A percentile compares a stretch with the other conserved stretches of the same genome.
Conservation (phyloP, 2,113 vertebrate genomes). For the Colaptes auratus region DNA sequence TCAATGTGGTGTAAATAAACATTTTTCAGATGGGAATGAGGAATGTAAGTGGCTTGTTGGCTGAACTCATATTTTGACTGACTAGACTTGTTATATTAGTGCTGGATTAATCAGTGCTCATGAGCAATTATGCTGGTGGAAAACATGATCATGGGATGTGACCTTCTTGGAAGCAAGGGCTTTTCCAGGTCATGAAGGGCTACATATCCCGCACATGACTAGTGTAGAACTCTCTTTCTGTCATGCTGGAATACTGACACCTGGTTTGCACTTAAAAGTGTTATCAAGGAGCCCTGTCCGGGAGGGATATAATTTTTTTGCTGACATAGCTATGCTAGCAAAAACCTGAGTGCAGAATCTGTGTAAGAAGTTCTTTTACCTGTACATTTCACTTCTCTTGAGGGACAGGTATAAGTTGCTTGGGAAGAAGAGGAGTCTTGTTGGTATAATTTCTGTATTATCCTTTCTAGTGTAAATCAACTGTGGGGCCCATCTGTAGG, state of each 20-base stretch:
- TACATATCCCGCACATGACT: conserved; percentile 5
- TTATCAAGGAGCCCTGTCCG: conserved; percentile 22
- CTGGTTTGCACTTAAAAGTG: conserved; percentile 9
- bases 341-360: background rate
- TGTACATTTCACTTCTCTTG: conserved; percentile 6
- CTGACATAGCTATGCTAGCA: conserved; percentile 21
- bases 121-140: background rate
- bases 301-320: conserved; percentile 31
- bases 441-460: conserved; percentile 24
- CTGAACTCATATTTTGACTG: background rate
- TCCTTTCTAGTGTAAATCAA: conserved; percentile 26
- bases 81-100: background rate
- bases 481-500: background rate
- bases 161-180: background rate
- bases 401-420: background rate
- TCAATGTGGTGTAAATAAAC: background rate
- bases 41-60: background rate
- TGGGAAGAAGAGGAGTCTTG: background rate
- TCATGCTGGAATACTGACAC: background rate
- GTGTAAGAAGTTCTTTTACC: conserved; percentile 27
- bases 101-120: background rate
- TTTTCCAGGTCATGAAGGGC: conserved; percentile 2
- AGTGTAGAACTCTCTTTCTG: background rate
- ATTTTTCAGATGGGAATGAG: background rate
- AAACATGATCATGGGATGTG: conserved; percentile 8